Evolutionary conservation across 2,113 vertebrate genomes (phyloP), one percentile per base, ranked within the genome.

Genomic region (Eleginops maclovinus): DNA sequence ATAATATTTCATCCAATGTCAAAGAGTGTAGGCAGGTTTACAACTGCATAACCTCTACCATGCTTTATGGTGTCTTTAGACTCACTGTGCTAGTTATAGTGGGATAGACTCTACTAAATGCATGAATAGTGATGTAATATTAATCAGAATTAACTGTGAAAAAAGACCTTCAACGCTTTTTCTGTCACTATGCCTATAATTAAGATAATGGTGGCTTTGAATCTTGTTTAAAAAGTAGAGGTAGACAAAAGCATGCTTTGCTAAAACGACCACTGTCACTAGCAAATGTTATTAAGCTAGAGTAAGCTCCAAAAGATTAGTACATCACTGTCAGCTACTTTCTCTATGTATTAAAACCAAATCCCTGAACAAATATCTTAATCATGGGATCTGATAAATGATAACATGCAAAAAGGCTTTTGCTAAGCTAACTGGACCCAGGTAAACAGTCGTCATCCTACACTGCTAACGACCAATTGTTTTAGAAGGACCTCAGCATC

Each of bases 1-100:
- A 51, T 82, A 64, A 62, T 75, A 76, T 79, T 88, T 86, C 87
- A 82, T n/a, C 66, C 14, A 3, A 19, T 56, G 86, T 73, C 59
- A 65, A 36, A 68, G 56, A 77, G 66, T 40, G 59, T 16, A 28
- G 36, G 63, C 49, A 31, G 31, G 61, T 40, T 67, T 64, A 60
- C 22, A 56, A 60, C 61, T 44, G 12, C 58, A 54, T 43, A 65
- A 64, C 5, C 21, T 64, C 19, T 8, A 13, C 15, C 12, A 43
- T 2, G 41, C 28, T 77, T 68, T 36, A 50, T 13, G 8, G 26
- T 36, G 22, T 41, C 36, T 75, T 69, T n/a, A 28, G 19, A 26
- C 24, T 21, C 16, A n/a, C n/a, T n/a, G n/a, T 62, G 31, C 24
- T 59, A 55, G 55, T 36, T 67, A n/a, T 13, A 66, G 8, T 19